Evolutionary conservation across 23 tunicate species (phyloP), one percentile per base, ranked within the genome.

Genomic region (Corella eumyota): DNA sequence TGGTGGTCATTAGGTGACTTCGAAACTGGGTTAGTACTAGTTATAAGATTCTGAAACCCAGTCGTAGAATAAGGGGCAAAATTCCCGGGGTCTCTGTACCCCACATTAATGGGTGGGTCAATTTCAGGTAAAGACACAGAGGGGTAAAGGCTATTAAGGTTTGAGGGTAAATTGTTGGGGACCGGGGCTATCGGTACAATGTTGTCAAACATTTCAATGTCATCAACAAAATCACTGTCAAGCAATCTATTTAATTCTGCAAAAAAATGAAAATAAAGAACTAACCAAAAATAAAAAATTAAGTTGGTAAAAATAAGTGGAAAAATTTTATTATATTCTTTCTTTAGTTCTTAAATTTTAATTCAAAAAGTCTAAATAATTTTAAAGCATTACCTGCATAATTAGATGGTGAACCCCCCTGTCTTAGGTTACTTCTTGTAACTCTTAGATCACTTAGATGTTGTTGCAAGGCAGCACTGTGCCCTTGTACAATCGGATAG

Each of bases 401-500:
- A 17, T 38, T 35, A 32, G 24, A 23, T 13, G 56, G 68, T n/a
- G n/a, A n/a, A n/a, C n/a, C n/a, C 22, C 57, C 60, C n/a, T 64
- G 64, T 36, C 53, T 64, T 30, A 48, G 45, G 47, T 74, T 50
- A 25, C 66, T 68, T 32, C 67, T 66, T 32, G 73, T 58, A 35
- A 59, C 49, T 1, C 73, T 48, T 1, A 66, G 34, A n/a, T 75
- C 82, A 22, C 57, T 30, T 1, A 75, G 67, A 55, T 75, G 82
- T 36, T 75, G 82, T 27, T 75, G 82, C 0, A 75, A 67, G 20
- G 82, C 82, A 9, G 64, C 59, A 30, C 66, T 75, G 67, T 75
- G 82, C 6, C 73, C 48, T 7, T 50, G 61, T 1, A 60, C 56
- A 26, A 58, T 58, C 5, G 71, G 46, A 1, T 58, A 4, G 45